phyloP scores from a whole-genome alignment of 2,797 vertebrate genomes.

The Telmatherina bonti region DNA sequence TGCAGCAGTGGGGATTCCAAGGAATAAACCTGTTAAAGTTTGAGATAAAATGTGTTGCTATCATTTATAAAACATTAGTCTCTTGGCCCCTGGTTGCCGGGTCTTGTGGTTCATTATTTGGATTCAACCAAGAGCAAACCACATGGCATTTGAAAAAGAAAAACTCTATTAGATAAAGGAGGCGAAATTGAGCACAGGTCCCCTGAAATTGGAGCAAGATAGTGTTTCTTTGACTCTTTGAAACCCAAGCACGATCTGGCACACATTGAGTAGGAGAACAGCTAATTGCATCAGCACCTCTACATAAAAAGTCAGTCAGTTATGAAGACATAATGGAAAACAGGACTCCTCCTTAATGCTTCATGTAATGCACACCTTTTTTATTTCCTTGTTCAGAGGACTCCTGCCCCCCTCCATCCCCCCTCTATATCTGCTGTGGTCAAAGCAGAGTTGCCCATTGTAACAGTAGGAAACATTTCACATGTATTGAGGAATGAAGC shows the following conservation, averaged over 20 bases:
- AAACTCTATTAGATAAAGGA: constrained; percentile 76
- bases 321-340: constrained; percentile 79
- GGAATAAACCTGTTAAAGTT: constrained; percentile 61
- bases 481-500: constrained; percentile 64
- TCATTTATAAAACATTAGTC: constrained; percentile 59
- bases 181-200: constrained; percentile 77
- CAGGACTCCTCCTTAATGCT: constrained; percentile 71
- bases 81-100: constrained; percentile 47
- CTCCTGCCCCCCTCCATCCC: too few species aligned
- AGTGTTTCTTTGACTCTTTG: constrained; percentile 78
- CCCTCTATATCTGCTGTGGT: constrained; percentile 49
- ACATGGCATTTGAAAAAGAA: constrained; percentile 72
- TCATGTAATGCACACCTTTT: constrained; percentile 68
- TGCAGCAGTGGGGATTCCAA: constrained; percentile 43
- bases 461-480: constrained; percentile 69
- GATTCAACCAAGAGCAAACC: constrained; percentile 68
- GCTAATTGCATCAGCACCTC: constrained; percentile 83
- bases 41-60: constrained; percentile 51
- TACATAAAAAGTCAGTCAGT: constrained; percentile 73
- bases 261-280: constrained; percentile 60
- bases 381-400: constrained; percentile 52
- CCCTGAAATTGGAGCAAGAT: constrained; percentile 73
- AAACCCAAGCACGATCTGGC: constrained; percentile 77
- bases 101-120: constrained; percentile 65
- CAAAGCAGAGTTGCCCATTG: constrained; percentile 58